Evolutionary conservation across 2,888 invertebrate genomes (phyloP), one percentile per base, ranked within the genome.

Genomic region (Meandrusa payeni): DNA sequence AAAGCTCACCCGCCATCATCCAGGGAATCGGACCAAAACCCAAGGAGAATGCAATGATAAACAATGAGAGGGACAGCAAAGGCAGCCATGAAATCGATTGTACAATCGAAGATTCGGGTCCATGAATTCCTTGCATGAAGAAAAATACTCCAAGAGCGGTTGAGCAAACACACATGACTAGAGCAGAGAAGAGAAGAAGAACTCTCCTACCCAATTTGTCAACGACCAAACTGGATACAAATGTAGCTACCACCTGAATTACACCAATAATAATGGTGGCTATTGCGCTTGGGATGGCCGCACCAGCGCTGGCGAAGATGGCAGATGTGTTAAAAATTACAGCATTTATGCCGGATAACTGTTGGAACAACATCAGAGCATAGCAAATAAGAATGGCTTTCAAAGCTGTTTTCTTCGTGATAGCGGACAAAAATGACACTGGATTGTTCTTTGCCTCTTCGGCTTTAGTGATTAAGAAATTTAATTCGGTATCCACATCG

Each of bases 21-120:
- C 95, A 95, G 0, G 96, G 96, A 29, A 97, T 94, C 0, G 97
- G 97, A 0, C 97, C 97, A 59, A 93, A 93, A 32, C 96, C 96
- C 22, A 96, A 64, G 0, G 95, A 94, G 79, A 96, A 97, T 27
- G 94, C 91, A 10, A 94, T 75, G 10, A 96, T 93, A 73, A 95
- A 97, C 1, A 94, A 50, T 28, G 94, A 93, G 10, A 96, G 74
- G 13, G 93, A 91, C 1, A 91, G 58, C 2, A 97, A 76, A 0
- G 96, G 96, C 42, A 97, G 66, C 93, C 95, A 95, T 0, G 90
- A 89, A 3, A 95, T 83, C 7, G 79, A 63, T 0, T 68, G 61
- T 0, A 93, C 83, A 12, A 90, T 76, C 0, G 68, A 59, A 0
- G 71, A 54, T 0, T 68, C 45, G 0, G 31, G 17, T 0, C 79